Percentiles rank a stretch among this genome's conserved stretches.
Conservation (phyloP, 2,113 vertebrate genomes). For the Delphinapterus leucas region DNA sequence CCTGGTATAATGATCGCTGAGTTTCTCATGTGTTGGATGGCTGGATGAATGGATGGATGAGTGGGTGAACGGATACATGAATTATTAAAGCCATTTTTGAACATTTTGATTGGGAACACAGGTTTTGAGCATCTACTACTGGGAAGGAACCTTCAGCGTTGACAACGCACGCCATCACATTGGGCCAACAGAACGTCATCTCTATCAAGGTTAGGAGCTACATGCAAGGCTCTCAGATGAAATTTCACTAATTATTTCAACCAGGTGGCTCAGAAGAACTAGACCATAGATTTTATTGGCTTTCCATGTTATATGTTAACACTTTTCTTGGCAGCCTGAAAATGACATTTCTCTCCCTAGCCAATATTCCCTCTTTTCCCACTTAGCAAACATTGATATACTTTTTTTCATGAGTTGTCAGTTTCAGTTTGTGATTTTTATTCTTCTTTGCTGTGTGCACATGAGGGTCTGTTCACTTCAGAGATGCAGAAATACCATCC, state of each 20-base stretch:
- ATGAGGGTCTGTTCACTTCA: not conserved
- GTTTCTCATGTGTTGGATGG: not conserved
- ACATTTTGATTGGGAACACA: not conserved
- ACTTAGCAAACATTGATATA: not conserved
- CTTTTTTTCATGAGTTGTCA: not conserved
- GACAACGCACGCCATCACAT: not conserved
- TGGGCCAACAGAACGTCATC: not conserved
- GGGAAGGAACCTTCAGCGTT: not conserved
- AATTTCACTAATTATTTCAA: slow-evolving; percentile 40
- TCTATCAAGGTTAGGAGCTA: slow-evolving; percentile 39
- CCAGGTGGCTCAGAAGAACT: not conserved
- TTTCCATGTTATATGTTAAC: slow-evolving; percentile 6
- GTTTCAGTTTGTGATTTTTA: not conserved
- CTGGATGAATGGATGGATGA: not conserved
- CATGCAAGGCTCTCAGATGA: slow-evolving; percentile 26
- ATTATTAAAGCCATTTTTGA: not conserved
- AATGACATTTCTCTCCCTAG: slow-evolving; percentile 50
- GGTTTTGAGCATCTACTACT: not conserved
- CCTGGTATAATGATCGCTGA: too few species aligned
- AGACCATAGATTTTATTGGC: slow-evolving; percentile 43
- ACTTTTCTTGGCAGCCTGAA: slow-evolving; percentile 33
- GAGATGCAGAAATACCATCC: not conserved
- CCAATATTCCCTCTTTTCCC: not conserved
- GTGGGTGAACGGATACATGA: accelerated
- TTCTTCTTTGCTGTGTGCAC: too few species aligned